Evolutionary conservation across 2,888 invertebrate genomes (phyloP), one percentile per base, ranked within the genome.

Genomic region (Siphonodentalium dalli): DNA sequence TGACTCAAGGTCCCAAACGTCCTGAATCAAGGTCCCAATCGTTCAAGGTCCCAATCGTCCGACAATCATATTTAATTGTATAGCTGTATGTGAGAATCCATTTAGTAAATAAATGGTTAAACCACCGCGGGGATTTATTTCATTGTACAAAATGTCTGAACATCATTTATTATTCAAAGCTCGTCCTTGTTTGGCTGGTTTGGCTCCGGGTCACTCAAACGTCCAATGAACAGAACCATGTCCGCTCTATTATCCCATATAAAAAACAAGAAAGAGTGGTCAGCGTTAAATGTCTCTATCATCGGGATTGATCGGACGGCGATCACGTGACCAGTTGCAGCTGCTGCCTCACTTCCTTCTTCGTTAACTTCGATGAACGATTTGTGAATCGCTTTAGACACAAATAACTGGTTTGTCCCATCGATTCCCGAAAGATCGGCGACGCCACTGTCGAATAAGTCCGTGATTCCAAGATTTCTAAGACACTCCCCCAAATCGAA

Each of bases 341-440:
- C 58, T 8, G 58, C 58, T 3, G 61, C 59, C 29, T 59, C 56
- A 2, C 57, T 57, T 5, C 64, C 64, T 37, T 59, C 52, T 37
- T 64, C 64, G 28, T 64, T 54, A 1, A 64, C 48, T 18, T 59
- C 54, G 7, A 59, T 39, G 29, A 55, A 59, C 4, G 54, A 54
- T 43, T 59, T 51, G 20, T 59, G 55, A 21, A 54, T 38, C 11
- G 45, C 48, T n/a, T 51, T 47, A 18, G 40, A 45, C 23, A 56
- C 43, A 23, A 26, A 38, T 15, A 75, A 41, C n/a, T 63, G 52
- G 7, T 58, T 58, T 0, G 44, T 55, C 5, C 60, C 60, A 28
- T 65, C 65, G 43, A 78, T 74, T 8, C 71, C 75, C 11, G 74
- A 71, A 8, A 81, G 61, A 49, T 81, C 72, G 9, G 79, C 75